Evolutionary conservation across 2,888 invertebrate species (phyloP), one percentile per base, ranked within the genome.

Genomic region (Siphonodentalium dalli): DNA sequence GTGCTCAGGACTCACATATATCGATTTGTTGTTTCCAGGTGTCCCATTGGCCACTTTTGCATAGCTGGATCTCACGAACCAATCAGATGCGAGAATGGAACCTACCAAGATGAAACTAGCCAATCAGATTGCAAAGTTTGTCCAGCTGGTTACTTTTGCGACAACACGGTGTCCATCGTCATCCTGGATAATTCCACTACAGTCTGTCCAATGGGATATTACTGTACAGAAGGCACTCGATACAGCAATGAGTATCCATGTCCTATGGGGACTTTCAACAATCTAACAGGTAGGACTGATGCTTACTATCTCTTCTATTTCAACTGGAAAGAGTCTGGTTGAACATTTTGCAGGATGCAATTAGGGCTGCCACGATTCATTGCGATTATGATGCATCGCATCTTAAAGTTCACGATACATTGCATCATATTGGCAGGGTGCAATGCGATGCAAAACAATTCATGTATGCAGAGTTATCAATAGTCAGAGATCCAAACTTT

Each of bases 141-240:
- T 56, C 75, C 75, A 5, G 65, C 74, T 0, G 77, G 79, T 9
- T 78, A 79, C 53, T 75, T 71, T 71, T 79, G 79, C 65, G 78
- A 79, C 61, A 79, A 79, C 65, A 78, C 77, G 8, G 63, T 72
- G 60, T 51, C 53, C 24, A 75, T 77, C 34, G 76, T 77, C 6
- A 59, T 72, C 15, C 70, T 78, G 29, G 74, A 77, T 62, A 70
- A 71, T 46, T 60, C 68, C n/a, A 71, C 72, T 26, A 67, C 68
- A 1, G 44, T 72, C 28, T 74, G 74, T 49, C 74, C 75, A 6
- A 65, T 67, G 61, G 75, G 75, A 8, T 63, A 69, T 44, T 75
- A 68, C 60, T 75, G 75, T 56, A 71, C 73, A 15, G 37, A 44
- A 9, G 75, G 74, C 35, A 79, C 79, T 1, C 58, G 72, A 38